Percentiles rank a stretch among this genome's conserved stretches.
Conservation (phyloP, 2,113 vertebrate species). For the Eulemur rufifrons region DNA sequence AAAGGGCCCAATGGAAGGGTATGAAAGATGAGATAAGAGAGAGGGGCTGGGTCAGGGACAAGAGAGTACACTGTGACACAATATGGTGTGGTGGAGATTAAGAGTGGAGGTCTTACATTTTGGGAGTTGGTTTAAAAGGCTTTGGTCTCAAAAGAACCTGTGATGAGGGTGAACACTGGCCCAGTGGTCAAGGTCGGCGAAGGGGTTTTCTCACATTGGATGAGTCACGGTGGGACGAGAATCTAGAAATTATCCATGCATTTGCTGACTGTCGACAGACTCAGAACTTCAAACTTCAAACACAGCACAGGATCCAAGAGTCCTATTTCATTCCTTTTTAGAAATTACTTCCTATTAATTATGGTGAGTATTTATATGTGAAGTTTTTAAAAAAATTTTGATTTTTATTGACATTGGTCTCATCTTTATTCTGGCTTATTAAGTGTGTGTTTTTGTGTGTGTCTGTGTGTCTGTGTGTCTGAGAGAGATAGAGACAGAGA, state of each 20-base stretch:
- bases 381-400: neutral
- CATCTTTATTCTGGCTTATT: neutral
- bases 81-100: neutral
- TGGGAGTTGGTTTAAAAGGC: neutral
- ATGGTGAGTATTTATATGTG: neutral
- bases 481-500: too few species aligned
- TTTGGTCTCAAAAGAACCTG: neutral
- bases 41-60: neutral
- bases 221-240: neutral
- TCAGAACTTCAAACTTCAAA: neutral
- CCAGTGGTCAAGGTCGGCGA: neutral
- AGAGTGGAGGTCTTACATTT: neutral
- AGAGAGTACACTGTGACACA: neutral
- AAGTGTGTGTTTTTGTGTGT: neutral
- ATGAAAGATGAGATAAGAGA: neutral
- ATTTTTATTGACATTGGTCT: neutral
- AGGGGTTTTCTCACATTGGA: neutral
- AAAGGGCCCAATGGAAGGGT: neutral
- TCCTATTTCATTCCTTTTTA: neutral
- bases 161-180: neutral
- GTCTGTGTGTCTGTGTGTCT: too few species aligned
- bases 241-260: neutral
- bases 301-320: neutral
- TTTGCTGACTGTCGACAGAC: neutral
- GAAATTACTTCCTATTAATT: constrained; percentile 10